Base-by-base conservation (phyloP, 53 echinoderm and acorn worm genomes). In the Mesocentrotus franciscanus region DNA sequence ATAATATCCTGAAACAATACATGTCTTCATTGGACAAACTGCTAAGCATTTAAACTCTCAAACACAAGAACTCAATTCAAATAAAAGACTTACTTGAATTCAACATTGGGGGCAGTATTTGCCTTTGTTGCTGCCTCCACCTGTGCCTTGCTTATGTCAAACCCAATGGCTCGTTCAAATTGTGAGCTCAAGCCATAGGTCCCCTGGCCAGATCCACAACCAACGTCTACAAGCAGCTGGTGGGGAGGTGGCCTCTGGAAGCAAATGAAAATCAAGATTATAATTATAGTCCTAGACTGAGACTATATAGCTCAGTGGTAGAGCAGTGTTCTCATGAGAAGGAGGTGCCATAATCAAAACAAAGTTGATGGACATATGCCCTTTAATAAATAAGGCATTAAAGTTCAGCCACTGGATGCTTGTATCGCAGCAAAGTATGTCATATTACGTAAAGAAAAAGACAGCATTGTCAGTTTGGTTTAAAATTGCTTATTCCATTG, bases 201-300 rank as follows among this genome's bases (percentile, higher is more conserved):
- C 14, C 95, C 89, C 90, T 96, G 96, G 24, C 96, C 96, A 36
- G 96, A 95, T 49, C 96, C 96, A 93, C 96, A 96, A 57, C 96
- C 96, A 56, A 96, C 85, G 68, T 96, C 96, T 11, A 96, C 64
- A 16, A 78, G 93, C 33, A 93, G 78, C 56, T 95, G 58, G 60
- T 96, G 91, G 27, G 97, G 97, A 83, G 96, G 93, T n/a, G 93
- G 90, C 56, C 57, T 95, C 97, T 96, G 79, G 49, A 83, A 92
- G 26, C 24, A 29, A 61, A 56, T 60, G 22, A 13, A 93, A 93
- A 59, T 33, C 34, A 33, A 74, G 1, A n/a, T 72, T 26, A 81
- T 39, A 36, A 81, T 36, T 81, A 81, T 10, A 71, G 10, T 71
- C n/a, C n/a, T 10, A 39, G 15, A 13, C 6, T 42, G 11, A 56